Evolutionary conservation across 2,888 invertebrate genomes (phyloP).

Genomic region (Aporophyla nigra): DNA sequence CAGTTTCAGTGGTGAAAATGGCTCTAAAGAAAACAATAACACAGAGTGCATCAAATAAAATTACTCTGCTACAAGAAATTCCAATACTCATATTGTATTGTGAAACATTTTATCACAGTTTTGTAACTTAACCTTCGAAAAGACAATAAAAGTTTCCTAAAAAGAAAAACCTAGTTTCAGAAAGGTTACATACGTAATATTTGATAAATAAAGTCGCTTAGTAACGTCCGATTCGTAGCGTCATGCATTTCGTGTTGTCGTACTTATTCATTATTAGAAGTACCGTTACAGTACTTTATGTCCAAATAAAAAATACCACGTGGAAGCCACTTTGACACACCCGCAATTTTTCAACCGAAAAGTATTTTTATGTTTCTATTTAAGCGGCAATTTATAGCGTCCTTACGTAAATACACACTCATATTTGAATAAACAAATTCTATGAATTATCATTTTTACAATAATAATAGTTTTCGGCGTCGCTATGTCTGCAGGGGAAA

Average conservation of each 20-base stretch:
- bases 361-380: slow-evolving; percentile 57
- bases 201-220: slow-evolving; percentile 49
- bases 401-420: slow-evolving; percentile 45
- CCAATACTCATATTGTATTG: slow-evolving; percentile 29
- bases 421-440: slow-evolving; percentile 68
- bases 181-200: slow-evolving; percentile 32
- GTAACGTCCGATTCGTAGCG: slow-evolving; percentile 30
- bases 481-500: slow-evolving; percentile 83
- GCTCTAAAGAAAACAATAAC: slow-evolving; percentile 19
- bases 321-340: slow-evolving; percentile 60
- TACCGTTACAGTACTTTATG: slow-evolving; percentile 64
- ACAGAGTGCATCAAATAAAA: slow-evolving; percentile 56
- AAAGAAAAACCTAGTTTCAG: slow-evolving; percentile 43
- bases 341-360: slow-evolving; percentile 59
- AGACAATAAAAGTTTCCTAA: slow-evolving; percentile 38
- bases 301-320: slow-evolving; percentile 61
- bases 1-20: not conserved
- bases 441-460: slow-evolving; percentile 70
- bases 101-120: slow-evolving; percentile 48
- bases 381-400: slow-evolving; percentile 60
- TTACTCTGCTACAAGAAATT: slow-evolving; percentile 25
- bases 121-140: slow-evolving; percentile 44
- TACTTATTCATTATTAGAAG: slow-evolving; percentile 64
- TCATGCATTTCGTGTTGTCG: slow-evolving; percentile 43
- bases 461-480: slow-evolving; percentile 84